phyloP scores from a whole-genome alignment of 2,797 vertebrate genomes.

The Arnoldichthys spilopterus region DNA sequence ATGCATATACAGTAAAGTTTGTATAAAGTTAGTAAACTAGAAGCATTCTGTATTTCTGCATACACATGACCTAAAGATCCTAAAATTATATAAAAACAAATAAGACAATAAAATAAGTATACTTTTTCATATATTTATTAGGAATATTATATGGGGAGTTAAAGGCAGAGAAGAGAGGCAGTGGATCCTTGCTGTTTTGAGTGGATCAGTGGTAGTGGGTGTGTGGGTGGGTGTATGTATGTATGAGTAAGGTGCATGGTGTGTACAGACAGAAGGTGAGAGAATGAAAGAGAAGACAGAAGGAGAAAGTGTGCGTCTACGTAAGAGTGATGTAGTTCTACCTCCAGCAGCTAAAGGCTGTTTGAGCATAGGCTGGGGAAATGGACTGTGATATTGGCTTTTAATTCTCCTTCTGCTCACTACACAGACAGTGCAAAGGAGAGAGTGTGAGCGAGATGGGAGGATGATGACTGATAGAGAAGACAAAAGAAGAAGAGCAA shows the following conservation, averaged over 20 bases:
- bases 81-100: too few relatives aligned
- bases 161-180: neutral
- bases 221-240: too few relatives aligned
- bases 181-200: constrained; percentile 42
- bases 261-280: neutral
- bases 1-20: too few relatives aligned
- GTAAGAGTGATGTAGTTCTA: constrained; percentile 35
- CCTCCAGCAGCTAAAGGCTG: constrained; percentile 51
- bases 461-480: neutral
- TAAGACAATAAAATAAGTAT: too few relatives aligned
- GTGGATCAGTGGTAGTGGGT: neutral
- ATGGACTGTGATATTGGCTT: constrained; percentile 61
- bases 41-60: too few relatives aligned
- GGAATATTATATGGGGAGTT: too few relatives aligned
- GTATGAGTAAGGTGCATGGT: neutral
- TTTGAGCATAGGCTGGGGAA: constrained; percentile 46
- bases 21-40: too few relatives aligned
- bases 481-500: neutral
- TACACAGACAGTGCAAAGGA: constrained; percentile 37
- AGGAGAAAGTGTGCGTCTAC: neutral
- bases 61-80: too few relatives aligned
- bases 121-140: too few relatives aligned
- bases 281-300: constrained; percentile 33
- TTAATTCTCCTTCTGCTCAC: constrained; percentile 57
- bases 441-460: constrained; percentile 8